A percentile compares a stretch with the other conserved stretches of the same genome.
Evolutionary conservation across 2,797 vertebrate genomes (phyloP).

Genomic region (Anguilla obscura): DNA sequence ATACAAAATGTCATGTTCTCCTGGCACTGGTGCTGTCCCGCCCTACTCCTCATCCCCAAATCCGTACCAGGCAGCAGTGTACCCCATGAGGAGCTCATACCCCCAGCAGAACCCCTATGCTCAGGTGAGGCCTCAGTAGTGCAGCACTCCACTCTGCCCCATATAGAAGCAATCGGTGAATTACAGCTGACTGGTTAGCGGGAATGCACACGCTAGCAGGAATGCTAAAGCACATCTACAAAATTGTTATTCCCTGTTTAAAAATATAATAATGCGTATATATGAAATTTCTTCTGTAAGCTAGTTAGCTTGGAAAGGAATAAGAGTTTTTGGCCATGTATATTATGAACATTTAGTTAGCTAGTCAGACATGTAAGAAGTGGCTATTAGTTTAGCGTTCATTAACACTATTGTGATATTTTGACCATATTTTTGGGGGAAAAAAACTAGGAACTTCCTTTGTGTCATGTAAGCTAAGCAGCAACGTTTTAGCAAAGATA

Average conservation of each 20-base stretch:
- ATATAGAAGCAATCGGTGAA: background rate
- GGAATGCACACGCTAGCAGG: background rate
- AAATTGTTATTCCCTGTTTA: background rate
- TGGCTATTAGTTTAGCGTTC: constrained; percentile 32
- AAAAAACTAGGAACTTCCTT: constrained; percentile 48
- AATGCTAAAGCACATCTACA: background rate
- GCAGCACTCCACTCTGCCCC: background rate
- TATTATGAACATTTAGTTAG: background rate
- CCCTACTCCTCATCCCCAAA: constrained; percentile 91
- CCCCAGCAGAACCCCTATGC: constrained; percentile 95
- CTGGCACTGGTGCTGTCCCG: constrained; percentile 88
- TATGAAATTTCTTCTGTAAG: background rate
- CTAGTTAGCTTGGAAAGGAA: background rate
- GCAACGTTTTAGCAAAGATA: constrained; percentile 52
- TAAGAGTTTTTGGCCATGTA: background rate
- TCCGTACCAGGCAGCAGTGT: constrained; percentile 89
- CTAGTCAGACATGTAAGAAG: background rate
- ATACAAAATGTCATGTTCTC: constrained; percentile 97
- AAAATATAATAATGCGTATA: background rate
- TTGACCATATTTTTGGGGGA: constrained; percentile 34
- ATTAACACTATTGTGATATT: constrained; percentile 46
- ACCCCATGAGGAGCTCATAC: constrained; percentile 94
- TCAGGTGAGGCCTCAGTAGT: constrained; percentile 74
- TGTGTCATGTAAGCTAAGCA: constrained; percentile 18
- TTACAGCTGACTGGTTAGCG: background rate